Evolutionary conservation across 2,888 invertebrate genomes (phyloP), one percentile per base, ranked within the genome.

Genomic region (Tipula confusa): DNA sequence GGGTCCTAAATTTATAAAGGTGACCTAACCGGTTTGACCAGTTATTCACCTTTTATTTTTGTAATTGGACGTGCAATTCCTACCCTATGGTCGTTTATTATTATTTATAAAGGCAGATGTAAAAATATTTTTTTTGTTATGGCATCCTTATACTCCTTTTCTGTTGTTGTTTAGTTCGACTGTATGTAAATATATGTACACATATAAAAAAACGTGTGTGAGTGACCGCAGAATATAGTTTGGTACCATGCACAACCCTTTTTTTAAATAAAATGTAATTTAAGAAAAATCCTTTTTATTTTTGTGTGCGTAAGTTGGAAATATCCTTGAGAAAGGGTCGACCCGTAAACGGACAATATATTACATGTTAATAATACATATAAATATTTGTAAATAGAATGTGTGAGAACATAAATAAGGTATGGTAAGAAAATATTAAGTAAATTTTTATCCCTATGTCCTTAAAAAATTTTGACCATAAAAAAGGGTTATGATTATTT

Each of bases 21-120:
- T 64, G 64, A 64, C 64, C 64, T 64, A 64, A 64, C 64, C 64
- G 64, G 64, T 64, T 64, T 64, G 64, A 64, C 64, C 64, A 64
- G 64, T 64, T 64, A 64, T 64, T 31, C 7, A 9, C 18, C 64
- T 24, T 24, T 24, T 24, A 24, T 24, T 64, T 24, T 64, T 64
- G 64, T 64, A 64, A 64, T 64, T 64, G 64, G 64, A 64, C 64
- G 64, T 64, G 64, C 64, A 11, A 64, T 64, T 64, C 24, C n/a
- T 24, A 64, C 64, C 64, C 64, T 64, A 24, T 64, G 64, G 64
- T 64, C 64, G 24, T 64, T 24, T 64, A 64, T 64, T 24, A 24
- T 13, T 64, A 3, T 3, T 13, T 13, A 0, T 13, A 38, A 38
- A 64, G 64, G 24, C 64, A 64, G 64, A 64, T 64, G 64, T 64